phyloP scores from a whole-genome alignment of 1,140 invertebrate genomes.

The Oedothorax gibbosus region DNA sequence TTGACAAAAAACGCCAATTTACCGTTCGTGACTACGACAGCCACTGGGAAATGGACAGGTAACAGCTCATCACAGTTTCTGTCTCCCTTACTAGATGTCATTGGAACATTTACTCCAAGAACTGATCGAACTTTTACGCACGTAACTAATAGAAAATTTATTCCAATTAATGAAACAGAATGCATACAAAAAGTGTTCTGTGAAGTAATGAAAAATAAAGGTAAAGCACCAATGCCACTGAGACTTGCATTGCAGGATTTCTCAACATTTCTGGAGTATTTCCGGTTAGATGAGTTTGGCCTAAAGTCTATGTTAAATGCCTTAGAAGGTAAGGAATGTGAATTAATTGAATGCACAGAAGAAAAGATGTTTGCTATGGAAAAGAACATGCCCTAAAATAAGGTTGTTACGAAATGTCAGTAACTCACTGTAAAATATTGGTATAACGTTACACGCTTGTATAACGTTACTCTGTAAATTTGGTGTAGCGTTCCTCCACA shows the following conservation, averaged over 20 bases:
- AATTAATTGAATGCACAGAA: background rate
- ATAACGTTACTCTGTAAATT: too few species aligned
- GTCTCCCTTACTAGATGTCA: slow-evolving; percentile 26
- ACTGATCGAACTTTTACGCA: background rate
- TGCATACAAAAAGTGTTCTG: slow-evolving; percentile 31
- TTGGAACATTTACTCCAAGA: slow-evolving; percentile 28
- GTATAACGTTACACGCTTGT: too few species aligned
- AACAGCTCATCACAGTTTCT: slow-evolving; percentile 5
- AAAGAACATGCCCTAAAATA: too few species aligned
- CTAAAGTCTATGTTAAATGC: slow-evolving; percentile 10
- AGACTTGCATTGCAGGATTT: background rate
- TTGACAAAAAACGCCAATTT: background rate
- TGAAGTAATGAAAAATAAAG: background rate
- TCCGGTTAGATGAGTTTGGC: slow-evolving; percentile 14
- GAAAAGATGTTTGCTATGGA: too few species aligned
- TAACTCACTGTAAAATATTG: too few species aligned
- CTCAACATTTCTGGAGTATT: background rate
- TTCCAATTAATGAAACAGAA: background rate
- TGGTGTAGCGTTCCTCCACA: too few species aligned
- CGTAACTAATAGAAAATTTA: too few species aligned
- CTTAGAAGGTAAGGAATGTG: slow-evolving; percentile 35
- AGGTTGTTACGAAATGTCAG: too few species aligned
- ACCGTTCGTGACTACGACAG: slow-evolving; percentile 11
- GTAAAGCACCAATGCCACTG: background rate
- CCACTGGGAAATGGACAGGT: background rate